These are phyloP conservation scores for Dromaius novaehollandiae DNA, from an alignment of 2,113 vertebrate genomes.

Conservation along the genomic window DNA sequence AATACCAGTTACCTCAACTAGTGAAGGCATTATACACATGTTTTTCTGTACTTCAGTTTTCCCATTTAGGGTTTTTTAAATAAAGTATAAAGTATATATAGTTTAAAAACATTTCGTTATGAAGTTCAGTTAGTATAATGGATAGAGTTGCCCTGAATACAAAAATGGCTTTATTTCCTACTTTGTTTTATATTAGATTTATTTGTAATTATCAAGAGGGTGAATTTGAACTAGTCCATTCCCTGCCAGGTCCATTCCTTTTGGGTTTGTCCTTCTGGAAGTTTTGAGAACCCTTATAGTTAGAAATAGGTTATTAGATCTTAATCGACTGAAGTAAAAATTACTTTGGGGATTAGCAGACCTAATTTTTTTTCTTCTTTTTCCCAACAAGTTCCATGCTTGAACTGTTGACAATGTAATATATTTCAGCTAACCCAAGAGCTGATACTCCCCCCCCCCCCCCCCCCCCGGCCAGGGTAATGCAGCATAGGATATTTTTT, in stretches of 20 bases:
- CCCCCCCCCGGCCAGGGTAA: too few species aligned
- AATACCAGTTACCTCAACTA: neutral
- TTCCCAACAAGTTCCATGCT: neutral
- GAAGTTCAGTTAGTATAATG: neutral
- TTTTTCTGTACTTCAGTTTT: neutral
- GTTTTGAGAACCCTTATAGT: conserved; percentile 4
- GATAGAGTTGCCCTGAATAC: neutral
- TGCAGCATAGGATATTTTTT: neutral
- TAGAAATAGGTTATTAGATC: conserved; percentile 56
- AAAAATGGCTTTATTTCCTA: neutral
- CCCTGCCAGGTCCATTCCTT: neutral
- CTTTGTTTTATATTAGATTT: neutral
- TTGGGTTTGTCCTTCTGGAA: conserved; percentile 60
- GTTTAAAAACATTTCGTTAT: neutral
- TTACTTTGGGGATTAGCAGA: conserved; percentile 35
- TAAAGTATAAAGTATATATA: neutral
- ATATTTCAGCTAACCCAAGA: neutral
- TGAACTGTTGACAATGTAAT: neutral
- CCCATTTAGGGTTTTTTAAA: neutral
- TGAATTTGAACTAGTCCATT: neutral
- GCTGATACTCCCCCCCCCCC: too few species aligned
- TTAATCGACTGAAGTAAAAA: conserved; percentile 58
- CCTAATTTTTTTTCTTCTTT: neutral
- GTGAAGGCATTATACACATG: fast-evolving
- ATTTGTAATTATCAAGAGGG: conserved; percentile 15